phyloP scores from a whole-genome alignment of 2,888 invertebrate genomes.

The Thelaira solivaga region DNA sequence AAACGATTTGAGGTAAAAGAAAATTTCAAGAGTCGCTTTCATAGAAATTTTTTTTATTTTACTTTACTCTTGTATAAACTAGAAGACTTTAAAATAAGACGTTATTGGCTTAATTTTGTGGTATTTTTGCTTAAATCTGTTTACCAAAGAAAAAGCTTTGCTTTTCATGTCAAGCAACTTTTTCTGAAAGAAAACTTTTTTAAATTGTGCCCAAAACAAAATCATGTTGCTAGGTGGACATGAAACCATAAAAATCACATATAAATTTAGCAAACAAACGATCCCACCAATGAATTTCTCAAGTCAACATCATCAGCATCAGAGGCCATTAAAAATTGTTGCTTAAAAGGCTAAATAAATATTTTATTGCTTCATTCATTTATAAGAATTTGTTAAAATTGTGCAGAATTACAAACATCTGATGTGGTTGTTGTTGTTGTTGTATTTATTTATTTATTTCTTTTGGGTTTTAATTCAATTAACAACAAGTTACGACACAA shows the following conservation, averaged over 20 bases:
- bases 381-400: background rate
- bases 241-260: slow-evolving; percentile 24
- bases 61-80: too few species aligned
- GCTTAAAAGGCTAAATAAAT: background rate
- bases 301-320: background rate
- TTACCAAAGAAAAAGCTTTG: too few species aligned
- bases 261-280: background rate
- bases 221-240: slow-evolving; percentile 10
- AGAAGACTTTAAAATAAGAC: too few species aligned
- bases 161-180: too few species aligned
- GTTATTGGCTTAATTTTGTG: too few species aligned
- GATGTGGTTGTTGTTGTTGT: background rate
- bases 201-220: slow-evolving; percentile 22
- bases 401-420: background rate
- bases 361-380: slow-evolving; percentile 24
- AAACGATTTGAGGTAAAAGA: too few species aligned
- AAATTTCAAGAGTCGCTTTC: too few species aligned
- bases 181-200: background rate
- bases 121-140: too few species aligned
- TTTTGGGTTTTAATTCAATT: slow-evolving; percentile 53
- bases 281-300: background rate
- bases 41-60: too few species aligned
- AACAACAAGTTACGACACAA: slow-evolving; percentile 52
- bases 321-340: background rate
- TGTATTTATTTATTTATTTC: background rate